phyloP scores from a whole-genome alignment of 2,888 invertebrate species.

The Chrysomela aeneicollis region DNA sequence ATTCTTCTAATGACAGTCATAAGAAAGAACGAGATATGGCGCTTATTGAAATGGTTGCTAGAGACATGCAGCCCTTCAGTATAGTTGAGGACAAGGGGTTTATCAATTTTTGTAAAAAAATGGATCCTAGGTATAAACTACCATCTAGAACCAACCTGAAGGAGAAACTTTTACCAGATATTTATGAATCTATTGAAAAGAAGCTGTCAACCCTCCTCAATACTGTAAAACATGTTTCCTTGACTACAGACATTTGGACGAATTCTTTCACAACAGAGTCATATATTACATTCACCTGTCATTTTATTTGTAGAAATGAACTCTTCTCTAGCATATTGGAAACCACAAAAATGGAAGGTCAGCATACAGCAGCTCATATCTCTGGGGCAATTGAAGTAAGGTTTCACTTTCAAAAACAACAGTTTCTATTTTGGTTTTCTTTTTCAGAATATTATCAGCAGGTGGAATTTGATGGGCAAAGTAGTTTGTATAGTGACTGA shows the following conservation, averaged over 20 bases:
- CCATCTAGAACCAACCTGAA: background rate
- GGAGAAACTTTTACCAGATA: background rate
- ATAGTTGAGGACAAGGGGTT: constrained; percentile 35
- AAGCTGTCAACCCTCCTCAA: background rate
- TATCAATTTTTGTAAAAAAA: constrained; percentile 27
- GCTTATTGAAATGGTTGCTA: constrained; percentile 32
- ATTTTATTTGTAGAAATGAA: constrained; percentile 13
- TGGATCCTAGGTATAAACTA: constrained; percentile 19
- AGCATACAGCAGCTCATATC: constrained; percentile 14
- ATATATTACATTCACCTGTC: constrained; percentile 12
- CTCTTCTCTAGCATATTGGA: constrained; percentile 4
- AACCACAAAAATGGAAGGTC: constrained; percentile 14
- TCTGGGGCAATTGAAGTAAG: constrained; percentile 14
- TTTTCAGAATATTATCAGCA: constrained; percentile 8
- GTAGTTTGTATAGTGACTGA: constrained; percentile 9
- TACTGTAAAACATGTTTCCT: constrained; percentile 3
- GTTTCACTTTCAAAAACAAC: background rate
- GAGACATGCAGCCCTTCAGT: constrained; percentile 34
- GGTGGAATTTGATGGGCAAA: constrained; percentile 1
- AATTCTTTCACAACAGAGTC: constrained; percentile 14
- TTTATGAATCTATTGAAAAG: background rate
- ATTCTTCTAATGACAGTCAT: background rate
- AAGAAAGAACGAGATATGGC: constrained; percentile 26
- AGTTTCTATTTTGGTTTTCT: background rate
- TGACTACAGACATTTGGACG: constrained; percentile 17